These are phyloP conservation scores for Sebastes matsubarae DNA, from an alignment of 2,797 vertebrate species.

Conservation along the genomic window DNA sequence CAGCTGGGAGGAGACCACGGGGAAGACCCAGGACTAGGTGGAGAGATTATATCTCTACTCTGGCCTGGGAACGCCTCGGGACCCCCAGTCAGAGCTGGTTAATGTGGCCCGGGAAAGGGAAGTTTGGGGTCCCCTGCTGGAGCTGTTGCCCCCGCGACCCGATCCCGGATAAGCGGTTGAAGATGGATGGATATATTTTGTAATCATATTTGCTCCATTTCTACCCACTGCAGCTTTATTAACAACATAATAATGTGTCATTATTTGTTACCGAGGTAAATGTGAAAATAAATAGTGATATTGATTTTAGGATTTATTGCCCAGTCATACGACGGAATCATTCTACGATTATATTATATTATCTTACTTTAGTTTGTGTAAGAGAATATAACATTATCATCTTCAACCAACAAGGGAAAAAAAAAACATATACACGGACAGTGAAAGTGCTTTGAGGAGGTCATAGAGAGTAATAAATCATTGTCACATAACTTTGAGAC, in stretches of 20 bases:
- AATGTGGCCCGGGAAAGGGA: too few species aligned
- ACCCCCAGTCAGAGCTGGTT: too few species aligned
- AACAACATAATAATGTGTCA: not conserved
- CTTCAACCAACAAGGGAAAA: not conserved
- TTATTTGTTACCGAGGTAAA: not conserved
- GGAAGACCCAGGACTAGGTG: too few species aligned
- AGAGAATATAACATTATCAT: not conserved
- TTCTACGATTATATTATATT: not conserved
- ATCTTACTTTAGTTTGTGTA: not conserved
- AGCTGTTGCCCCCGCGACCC: too few species aligned
- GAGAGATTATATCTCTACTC: too few species aligned
- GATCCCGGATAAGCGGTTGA: too few species aligned
- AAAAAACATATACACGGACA: not conserved
- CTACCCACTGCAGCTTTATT: too few species aligned
- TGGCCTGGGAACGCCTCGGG: too few species aligned
- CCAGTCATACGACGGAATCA: not conserved
- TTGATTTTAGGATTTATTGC: not conserved
- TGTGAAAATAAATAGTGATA: not conserved
- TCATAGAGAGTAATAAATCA: slow-evolving; percentile 10
- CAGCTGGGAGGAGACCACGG: too few species aligned
- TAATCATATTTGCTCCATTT: too few species aligned
- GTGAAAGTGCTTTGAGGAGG: not conserved
- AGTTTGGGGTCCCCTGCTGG: too few species aligned
- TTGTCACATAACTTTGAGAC: slow-evolving; percentile 1
- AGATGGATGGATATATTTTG: too few species aligned